Evolutionary conservation across 2,888 invertebrate species (phyloP), one percentile per base, ranked within the genome.

Genomic region (Platycnemis pennipes): DNA sequence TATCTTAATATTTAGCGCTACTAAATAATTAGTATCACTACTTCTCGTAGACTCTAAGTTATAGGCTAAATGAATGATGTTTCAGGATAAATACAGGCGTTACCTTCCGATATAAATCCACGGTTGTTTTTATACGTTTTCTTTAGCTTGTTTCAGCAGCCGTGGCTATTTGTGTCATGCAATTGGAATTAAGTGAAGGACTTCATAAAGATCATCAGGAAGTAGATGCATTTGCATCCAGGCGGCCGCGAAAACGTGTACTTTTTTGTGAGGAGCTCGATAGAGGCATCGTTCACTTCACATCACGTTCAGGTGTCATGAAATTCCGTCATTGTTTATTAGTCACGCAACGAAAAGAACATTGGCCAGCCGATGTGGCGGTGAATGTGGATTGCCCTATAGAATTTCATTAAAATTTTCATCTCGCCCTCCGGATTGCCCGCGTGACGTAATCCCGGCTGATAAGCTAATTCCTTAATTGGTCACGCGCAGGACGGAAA

Each of bases 401-500:
- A 16, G 77, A 37, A 77, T 37, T 77, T 37, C 37, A 77, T 77
- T 77, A 26, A 26, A 77, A 69, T 31, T 31, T n/a, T 69, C 69
- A 69, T 37, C 77, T 11, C 77, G 11, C 37, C 26, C 37, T 3
- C 19, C 63, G 26, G 63, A 63, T 26, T 77, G 13, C 37, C 26
- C 37, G 31, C 45, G 46, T 87, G 44, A 87, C 87, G 87, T 87
- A 31, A 87, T 87, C 26, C 45, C 45, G 11, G 22, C 11, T 46
- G 46, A 87, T 46, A 87, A 87, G 11, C 44, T 37, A 87, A 87
- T 87, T 87, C 45, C 87, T 46, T 87, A 87, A 87, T 87, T 87
- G 87, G 46, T 87, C 87, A 87, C 87, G 87, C 87, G 87, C 45
- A 87, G 87, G n/a, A 22, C 87, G 7, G 45, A 87, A 87, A 46